Conservation (phyloP, 2,797 vertebrate species). For the Neosilurus hyrtlii region DNA sequence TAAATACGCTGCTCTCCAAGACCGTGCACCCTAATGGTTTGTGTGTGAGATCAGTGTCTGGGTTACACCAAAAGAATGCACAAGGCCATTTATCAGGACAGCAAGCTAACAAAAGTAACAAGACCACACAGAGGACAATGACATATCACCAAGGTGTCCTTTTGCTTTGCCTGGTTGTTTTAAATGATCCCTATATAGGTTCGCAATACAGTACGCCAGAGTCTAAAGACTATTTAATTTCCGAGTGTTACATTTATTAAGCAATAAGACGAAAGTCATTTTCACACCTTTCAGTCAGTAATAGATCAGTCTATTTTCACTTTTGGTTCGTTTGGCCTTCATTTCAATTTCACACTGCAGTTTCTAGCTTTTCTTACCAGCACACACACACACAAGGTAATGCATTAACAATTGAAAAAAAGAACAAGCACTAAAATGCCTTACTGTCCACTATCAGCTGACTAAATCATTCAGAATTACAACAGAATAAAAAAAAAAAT, state of each 20-base stretch:
- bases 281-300: neutral
- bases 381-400: neutral
- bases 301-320: neutral
- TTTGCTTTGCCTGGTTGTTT: neutral
- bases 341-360: neutral
- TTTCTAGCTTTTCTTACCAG: neutral
- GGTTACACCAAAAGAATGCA: neutral
- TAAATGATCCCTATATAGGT: neutral
- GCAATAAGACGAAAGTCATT: neutral
- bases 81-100: neutral
- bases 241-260: neutral
- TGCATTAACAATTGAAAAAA: no score
- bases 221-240: neutral
- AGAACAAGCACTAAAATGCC: no score
- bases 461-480: no score
- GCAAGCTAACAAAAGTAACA: neutral
- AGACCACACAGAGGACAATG: conserved; percentile 5
- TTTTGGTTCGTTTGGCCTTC: neutral
- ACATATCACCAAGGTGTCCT: neutral
- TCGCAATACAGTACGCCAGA: neutral
- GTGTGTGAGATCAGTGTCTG: neutral
- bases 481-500: no score
- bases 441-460: no score
- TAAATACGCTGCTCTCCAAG: neutral
- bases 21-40: no score